A percentile compares a stretch with the other conserved stretches of the same genome.
Conservation (phyloP, 1,140 invertebrate genomes). For the Cyphomyrmex costatus region DNA sequence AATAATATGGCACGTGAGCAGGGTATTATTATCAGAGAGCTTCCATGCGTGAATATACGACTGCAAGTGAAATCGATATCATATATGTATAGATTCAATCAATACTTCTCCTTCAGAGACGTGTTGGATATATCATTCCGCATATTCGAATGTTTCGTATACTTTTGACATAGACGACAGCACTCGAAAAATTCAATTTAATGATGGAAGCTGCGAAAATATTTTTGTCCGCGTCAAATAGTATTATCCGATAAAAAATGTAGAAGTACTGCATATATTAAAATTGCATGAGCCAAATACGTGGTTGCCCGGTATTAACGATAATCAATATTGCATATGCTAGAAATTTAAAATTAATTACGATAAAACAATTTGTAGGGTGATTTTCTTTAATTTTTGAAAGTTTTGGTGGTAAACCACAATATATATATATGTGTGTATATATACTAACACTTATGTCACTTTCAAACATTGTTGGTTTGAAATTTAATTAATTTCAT, state of each 20-base stretch:
- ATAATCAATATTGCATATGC: conserved; percentile 25
- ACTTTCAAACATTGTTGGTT: background rate
- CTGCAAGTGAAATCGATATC: conserved; percentile 18
- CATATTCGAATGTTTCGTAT: conserved; percentile 19
- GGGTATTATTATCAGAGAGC: conserved; percentile 28
- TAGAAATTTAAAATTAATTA: conserved; percentile 18
- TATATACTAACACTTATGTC: conserved; percentile 7
- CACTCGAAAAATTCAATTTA: conserved; percentile 12
- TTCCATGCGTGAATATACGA: conserved; percentile 8
- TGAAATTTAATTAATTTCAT: conserved; percentile 30
- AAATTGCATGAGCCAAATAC: background rate
- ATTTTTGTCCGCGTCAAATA: background rate
- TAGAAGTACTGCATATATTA: background rate
- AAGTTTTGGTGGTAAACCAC: background rate
- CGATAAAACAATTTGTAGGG: background rate
- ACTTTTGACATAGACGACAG: background rate
- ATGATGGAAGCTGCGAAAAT: conserved; percentile 30
- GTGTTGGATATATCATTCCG: background rate
- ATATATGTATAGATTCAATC: conserved; percentile 30
- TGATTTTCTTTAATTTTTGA: conserved; percentile 23
- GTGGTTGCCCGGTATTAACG: background rate
- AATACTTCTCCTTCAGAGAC: conserved; percentile 6
- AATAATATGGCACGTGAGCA: background rate
- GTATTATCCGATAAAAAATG: background rate
- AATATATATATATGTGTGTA: too few species aligned